A percentile compares a stretch with the other conserved stretches of the same genome.
phyloP scores from a whole-genome alignment of 2,797 vertebrate genomes.

The Channa striata region DNA sequence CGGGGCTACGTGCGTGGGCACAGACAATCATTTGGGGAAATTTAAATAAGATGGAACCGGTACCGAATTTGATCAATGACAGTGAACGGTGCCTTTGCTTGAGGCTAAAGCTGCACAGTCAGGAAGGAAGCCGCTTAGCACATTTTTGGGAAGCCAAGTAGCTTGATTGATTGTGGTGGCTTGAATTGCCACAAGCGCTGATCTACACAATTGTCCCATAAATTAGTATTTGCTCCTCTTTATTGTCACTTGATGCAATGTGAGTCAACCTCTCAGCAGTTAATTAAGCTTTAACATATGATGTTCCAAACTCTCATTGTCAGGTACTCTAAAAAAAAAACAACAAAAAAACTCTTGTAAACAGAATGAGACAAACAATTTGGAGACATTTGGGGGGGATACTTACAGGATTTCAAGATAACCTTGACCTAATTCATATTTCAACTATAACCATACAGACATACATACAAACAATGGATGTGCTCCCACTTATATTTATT shows the following conservation, averaged over 20 bases:
- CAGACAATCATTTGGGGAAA: constrained; percentile 36
- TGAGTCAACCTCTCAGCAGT: constrained; percentile 1
- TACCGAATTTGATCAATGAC: constrained; percentile 57
- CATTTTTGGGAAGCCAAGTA: constrained; percentile 44
- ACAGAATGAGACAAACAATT: no score
- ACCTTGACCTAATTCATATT: neutral
- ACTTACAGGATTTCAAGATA: neutral
- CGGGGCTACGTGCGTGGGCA: constrained; percentile 29
- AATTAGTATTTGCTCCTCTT: constrained; percentile 44
- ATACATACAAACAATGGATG: no score
- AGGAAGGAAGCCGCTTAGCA: constrained; percentile 38
- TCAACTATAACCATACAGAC: no score
- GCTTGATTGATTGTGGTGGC: constrained; percentile 49
- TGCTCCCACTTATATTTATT: no score
- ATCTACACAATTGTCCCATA: constrained; percentile 39
- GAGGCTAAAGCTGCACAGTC: constrained; percentile 38
- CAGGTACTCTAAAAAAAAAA: neutral
- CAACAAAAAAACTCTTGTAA: neutral
- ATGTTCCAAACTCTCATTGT: neutral
- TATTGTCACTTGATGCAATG: constrained; percentile 24
- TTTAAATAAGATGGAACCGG: constrained; percentile 54
- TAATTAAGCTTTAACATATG: constrained; percentile 24
- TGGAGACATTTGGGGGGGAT: neutral
- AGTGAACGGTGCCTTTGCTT: constrained; percentile 34
- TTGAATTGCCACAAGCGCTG: constrained; percentile 30